phyloP scores from a whole-genome alignment of 2,797 vertebrate genomes.

The Sphaeramia orbicularis region DNA sequence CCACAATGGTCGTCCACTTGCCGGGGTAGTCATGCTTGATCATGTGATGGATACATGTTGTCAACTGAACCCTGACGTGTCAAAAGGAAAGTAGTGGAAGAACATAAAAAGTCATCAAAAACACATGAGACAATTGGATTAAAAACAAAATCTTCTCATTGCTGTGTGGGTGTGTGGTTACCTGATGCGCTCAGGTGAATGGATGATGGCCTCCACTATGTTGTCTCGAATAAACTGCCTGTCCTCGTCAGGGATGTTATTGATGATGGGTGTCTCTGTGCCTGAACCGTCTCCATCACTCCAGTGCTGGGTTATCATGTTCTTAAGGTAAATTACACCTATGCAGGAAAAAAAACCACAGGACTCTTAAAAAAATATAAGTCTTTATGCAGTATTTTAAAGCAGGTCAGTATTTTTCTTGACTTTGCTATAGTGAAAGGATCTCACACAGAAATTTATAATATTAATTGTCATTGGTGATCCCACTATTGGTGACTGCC shows the following conservation, averaged over 20 bases:
- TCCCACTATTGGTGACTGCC: background rate
- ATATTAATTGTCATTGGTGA: background rate
- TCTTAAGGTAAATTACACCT: constrained; percentile 99
- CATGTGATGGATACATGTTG: constrained; percentile 99
- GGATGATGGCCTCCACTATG: constrained; percentile 99
- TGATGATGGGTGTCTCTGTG: constrained; percentile 90
- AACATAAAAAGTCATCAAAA: background rate
- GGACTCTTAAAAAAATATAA: no score
- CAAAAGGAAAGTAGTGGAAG: constrained; percentile 20
- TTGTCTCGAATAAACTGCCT: constrained; percentile 96
- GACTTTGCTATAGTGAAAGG: no score
- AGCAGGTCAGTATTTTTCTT: constrained; percentile 4
- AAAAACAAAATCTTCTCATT: background rate
- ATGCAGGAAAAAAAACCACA: constrained; percentile 33
- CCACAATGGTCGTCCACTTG: constrained; percentile 97
- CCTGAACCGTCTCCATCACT: constrained; percentile 90
- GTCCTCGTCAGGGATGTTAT: constrained; percentile 97
- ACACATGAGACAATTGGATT: background rate
- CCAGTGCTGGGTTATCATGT: constrained; percentile 99
- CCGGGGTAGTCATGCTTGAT: constrained; percentile 98
- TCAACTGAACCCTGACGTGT: constrained; percentile 93
- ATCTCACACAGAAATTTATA: no score
- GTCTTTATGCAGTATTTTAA: background rate
- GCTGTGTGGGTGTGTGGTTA: constrained; percentile 65
- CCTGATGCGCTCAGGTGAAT: constrained; percentile 98